Conservation (phyloP, 1,140 invertebrate species). For the Sipha flava region DNA sequence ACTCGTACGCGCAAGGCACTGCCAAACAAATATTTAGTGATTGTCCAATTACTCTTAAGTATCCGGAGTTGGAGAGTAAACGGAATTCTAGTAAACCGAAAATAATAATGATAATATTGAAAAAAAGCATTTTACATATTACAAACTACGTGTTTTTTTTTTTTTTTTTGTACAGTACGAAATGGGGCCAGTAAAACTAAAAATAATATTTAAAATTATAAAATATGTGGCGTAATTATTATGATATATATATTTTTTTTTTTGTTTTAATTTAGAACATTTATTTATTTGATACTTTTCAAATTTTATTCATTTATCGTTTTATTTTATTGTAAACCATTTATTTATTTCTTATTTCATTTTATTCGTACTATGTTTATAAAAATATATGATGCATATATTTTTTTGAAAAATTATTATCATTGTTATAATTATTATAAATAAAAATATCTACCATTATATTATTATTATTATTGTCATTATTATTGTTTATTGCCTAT, state of each 20-base stretch:
- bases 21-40: too few relatives aligned
- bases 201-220: neutral
- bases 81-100: neutral
- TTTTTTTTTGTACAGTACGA: neutral
- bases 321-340: neutral
- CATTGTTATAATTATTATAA: neutral
- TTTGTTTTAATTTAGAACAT: neutral
- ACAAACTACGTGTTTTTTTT: neutral
- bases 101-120: neutral
- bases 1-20: too few relatives aligned
- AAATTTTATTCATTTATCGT: neutral
- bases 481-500: conserved; percentile 17
- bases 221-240: neutral
- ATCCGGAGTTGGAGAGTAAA: neutral
- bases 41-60: too few relatives aligned
- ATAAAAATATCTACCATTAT: neutral
- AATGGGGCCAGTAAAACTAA: conserved; percentile 14
- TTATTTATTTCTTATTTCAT: neutral
- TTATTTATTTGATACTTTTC: neutral
- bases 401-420: neutral
- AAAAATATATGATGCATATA: too few relatives aligned
- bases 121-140: neutral
- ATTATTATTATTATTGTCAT: neutral
- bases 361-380: neutral
- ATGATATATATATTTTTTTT: neutral